Evolutionary conservation across 2,113 vertebrate genomes (phyloP), one percentile per base, ranked within the genome.

Genomic region (Origma solitaria): DNA sequence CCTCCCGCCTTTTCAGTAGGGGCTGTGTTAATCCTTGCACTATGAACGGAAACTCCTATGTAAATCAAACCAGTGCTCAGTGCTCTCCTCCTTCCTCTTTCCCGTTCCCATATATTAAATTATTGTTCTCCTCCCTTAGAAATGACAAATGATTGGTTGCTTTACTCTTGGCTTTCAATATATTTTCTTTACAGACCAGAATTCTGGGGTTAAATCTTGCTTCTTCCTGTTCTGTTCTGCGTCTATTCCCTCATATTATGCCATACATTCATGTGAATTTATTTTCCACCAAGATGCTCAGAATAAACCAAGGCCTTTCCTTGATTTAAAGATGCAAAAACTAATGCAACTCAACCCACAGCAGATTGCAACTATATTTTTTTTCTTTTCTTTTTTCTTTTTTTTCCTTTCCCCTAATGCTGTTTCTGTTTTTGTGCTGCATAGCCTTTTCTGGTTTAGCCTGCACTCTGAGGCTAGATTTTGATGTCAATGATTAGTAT

Each of bases 401-500:
- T 38, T 75, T 58, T 42, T 2, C 7, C 15, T 25, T 28, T 40
- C 10, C 7, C 30, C 16, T 17, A 53, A 38, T 71, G 53, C 49
- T 72, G 68, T 75, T 94, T 71, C 35, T 65, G 57, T 77, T 89
- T 85, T 42, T 37, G 64, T 86, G 51, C 85, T 83, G 56, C 50
- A 28, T 94, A 86, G 95, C 69, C 76, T 92, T 95, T 92, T 78
- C 77, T 94, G 60, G 82, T 96, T 90, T 72, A 86, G 69, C 86
- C 70, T 96, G 72, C 65, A 79, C 95, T 97, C 85, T 2, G 20
- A 90, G 95, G 90, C 82, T 94, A 94, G 93, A 94, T 92, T 96
- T 97, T 96, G 64, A 95, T 97, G 95, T 96, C 95, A 95, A 95
- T 96, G 96, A 95, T 96, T 95, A 96, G 94, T 94, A 96, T 96